These are phyloP conservation scores for Cichladusa arquata DNA, from an alignment of 2,113 vertebrate genomes.

Conservation along the genomic window DNA sequence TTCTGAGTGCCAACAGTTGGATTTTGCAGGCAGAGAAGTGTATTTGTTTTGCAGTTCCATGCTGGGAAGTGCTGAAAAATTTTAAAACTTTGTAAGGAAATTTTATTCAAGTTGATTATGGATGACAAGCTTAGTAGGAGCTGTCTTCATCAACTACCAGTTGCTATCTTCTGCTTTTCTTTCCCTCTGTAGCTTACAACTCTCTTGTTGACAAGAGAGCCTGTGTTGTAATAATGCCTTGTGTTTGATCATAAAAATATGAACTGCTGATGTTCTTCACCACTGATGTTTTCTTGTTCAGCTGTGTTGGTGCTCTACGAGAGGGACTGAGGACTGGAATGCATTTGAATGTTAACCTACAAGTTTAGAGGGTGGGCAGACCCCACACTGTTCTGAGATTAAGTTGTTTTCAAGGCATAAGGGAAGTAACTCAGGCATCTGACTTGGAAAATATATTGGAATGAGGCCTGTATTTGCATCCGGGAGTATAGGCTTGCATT, in stretches of 20 bases:
- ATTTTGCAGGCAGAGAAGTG: not conserved
- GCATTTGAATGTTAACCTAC: not conserved
- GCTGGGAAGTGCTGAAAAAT: not conserved
- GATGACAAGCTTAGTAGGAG: not conserved
- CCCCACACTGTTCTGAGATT: not conserved
- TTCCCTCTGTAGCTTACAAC: not conserved
- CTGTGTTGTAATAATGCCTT: not conserved
- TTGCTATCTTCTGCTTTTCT: not conserved
- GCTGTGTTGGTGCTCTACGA: not conserved
- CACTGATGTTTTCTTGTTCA: not conserved
- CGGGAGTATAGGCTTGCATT: accelerated
- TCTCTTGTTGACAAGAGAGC: not conserved
- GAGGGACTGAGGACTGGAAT: not conserved
- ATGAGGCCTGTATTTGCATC: not conserved
- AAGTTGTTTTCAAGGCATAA: not conserved
- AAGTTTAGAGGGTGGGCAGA: accelerated
- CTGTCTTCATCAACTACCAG: not conserved
- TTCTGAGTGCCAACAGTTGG: not conserved
- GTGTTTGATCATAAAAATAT: not conserved
- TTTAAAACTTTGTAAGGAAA: not conserved
- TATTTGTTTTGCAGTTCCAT: not conserved
- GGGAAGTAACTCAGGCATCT: not conserved
- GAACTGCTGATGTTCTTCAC: not conserved
- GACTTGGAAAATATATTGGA: not conserved
- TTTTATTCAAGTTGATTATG: not conserved